Evolutionary conservation across 1,140 invertebrate species (phyloP), one percentile per base, ranked within the genome.

Genomic region (Megathymus violae): DNA sequence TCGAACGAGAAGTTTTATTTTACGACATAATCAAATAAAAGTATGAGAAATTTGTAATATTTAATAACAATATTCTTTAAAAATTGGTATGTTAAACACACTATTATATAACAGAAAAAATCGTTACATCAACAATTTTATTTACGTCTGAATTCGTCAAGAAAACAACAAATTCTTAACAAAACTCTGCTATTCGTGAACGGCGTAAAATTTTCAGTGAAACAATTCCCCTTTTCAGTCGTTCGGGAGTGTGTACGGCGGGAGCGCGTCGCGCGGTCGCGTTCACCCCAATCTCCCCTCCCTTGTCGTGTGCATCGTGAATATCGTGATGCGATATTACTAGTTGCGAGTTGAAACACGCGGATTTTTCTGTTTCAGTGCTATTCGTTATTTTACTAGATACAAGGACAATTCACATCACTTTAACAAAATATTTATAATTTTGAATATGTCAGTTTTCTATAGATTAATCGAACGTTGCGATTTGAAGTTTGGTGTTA

Each of bases 241-340:
- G 34, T 36, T 67, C 52, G 17, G 27, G 54, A 63, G 66, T 60
- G 15, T 31, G 13, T 38, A 15, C 54, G 40, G 54, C 40, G 41
- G 17, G 17, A 22, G 16, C 60, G 54, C 50, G 48, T 10, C 38
- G 66, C 34, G 47, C 67, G 58, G 54, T 61, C 67, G 56, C 40
- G 34, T 36, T 36, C 34, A 36, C 34, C 34, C 34, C 34, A 36
- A 36, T 36, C 10, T 36, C 34, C 34, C 34, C 34, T 36, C 34
- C 27, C 10, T n/a, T 10, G 34, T 7, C 34, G 34, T 11, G 34
- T 36, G 34, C 34, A 36, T 36, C 34, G 34, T 11, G 34, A 36
- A n/a, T n/a, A 36, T 36, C 34, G 34, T 11, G 34, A 36, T 36
- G 34, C 34, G 34, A 36, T 36, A 36, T 36, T 36, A 4, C 34